Base-by-base conservation (phyloP, 2,888 invertebrate species). In the Leptopilina myrica region DNA sequence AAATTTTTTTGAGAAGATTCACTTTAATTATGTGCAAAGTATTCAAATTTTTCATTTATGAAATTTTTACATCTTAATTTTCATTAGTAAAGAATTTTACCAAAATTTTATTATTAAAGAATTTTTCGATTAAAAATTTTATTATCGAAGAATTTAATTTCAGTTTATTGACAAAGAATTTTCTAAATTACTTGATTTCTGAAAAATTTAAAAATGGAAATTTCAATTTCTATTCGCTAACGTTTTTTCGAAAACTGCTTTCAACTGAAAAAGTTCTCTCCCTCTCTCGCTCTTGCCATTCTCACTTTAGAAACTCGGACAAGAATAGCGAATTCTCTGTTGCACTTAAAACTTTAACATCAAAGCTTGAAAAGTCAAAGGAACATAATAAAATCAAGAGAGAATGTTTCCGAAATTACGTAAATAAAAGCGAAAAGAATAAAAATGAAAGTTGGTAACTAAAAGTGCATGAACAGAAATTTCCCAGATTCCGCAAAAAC, bases 391-490 rank as follows among this genome's bases (percentile, higher is more conserved):
- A 64, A 79, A 76, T 67, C 43, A 66, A 64, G 76, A 75, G 26
- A 64, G 43, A 64, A 62, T 64, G 76, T 64, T 46, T 77, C 20
- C 9, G 46, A 66, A 67, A 78, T 43, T 66, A 76, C 76, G 33
- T 53, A 75, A 76, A 62, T 53, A 64, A 46, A 73, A 67, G 65
- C 33, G n/a, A 78, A 65, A 33, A 56, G 20, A 49, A 26, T 59
- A 78, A 65, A 62, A 53, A 77, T 53, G 66, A 8, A 26, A 64
- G 26, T 62, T 77, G 66, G 64, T 64, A 76, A 81, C 69, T 76
- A 82, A 81, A 78, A 78, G 40, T 20, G 20, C 62, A 20, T 62
- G 49, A 78, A 80, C 77, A 80, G 62, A 62, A 62, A 62, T 15
- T 62, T 20, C 62, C 62, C 62, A 62, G 62, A 20, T 15, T 62